Base-by-base conservation (phyloP, 2,888 invertebrate genomes). In the Mallateleia sp. region DNA sequence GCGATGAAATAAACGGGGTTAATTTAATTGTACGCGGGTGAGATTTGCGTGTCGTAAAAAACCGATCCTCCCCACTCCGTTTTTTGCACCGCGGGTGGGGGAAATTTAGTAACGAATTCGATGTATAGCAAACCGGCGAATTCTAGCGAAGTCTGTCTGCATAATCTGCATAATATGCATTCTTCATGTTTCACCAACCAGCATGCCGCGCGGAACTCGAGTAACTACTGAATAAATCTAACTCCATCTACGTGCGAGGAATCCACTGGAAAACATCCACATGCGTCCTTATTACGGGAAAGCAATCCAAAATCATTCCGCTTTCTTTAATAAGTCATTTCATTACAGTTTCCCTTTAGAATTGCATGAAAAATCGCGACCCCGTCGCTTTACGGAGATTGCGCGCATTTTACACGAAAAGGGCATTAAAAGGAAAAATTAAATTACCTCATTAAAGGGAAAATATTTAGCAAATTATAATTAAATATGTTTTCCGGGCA, bases 151-250 rank as follows among this genome's bases (percentile, higher is more conserved):
- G 85, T 77, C 71, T 69, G 62, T 80, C 69, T 80, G 80, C 80
- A 82, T 80, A 80, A 85, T 85, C 80, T 80, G 64, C 85, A 85
- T 85, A 80, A 85, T 80, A 77, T 75, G 72, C 80, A 79, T 85
- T 85, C 85, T 85, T 85, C 85, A 74, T 80, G 80, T 85, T 80
- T 80, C 74, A 71, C 78, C 84, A 60, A 72, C 67, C 72, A 79
- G 25, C 79, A 52, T 56, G 56, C 77, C 45, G 52, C 60, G 52
- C 38, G 28, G 20, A 64, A 58, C 77, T 77, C 62, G 18, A 81
- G 58, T 60, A 67, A 85, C 71, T 69, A 22, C 42, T 85, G 69
- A 85, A 85, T 81, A 81, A 77, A 85, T 81, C 85, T 81, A 79
- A 80, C 62, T 74, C 74, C 67, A 85, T 75, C 47, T 85, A 79